These are phyloP conservation scores for Leptinotarsa haldemani DNA, from an alignment of 2,888 invertebrate species.

Conservation along the genomic window DNA sequence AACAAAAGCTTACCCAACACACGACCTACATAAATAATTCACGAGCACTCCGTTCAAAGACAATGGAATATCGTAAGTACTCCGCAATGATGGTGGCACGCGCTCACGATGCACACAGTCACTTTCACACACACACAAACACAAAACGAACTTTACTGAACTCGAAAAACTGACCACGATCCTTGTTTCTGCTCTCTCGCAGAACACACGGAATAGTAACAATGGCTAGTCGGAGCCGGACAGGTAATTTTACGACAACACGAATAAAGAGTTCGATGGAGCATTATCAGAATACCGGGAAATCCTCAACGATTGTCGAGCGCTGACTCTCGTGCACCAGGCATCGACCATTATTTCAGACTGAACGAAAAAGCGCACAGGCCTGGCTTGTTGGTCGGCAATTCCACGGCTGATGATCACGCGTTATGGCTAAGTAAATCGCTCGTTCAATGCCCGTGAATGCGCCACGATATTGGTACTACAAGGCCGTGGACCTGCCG, in stretches of 20 bases:
- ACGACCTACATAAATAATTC: constrained; percentile 20
- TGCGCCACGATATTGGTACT: constrained; percentile 7
- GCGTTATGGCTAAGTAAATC: constrained; percentile 11
- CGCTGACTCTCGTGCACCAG: constrained; percentile 9
- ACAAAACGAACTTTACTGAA: constrained; percentile 18
- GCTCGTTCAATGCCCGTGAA: constrained; percentile 19
- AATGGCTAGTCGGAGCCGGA: constrained; percentile 19
- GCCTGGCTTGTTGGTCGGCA: constrained; percentile 9
- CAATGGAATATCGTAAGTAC: constrained; percentile 14
- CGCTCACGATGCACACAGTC: constrained; percentile 10
- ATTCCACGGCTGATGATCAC: constrained; percentile 19
- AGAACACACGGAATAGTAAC: constrained; percentile 7
- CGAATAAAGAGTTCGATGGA: constrained; percentile 23
- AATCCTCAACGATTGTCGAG: constrained; percentile 17
- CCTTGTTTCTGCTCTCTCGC: constrained; percentile 2
- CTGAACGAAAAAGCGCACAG: constrained; percentile 17
- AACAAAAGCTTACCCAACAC: constrained; percentile 20
- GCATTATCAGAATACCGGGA: constrained; percentile 34
- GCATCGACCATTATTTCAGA: constrained; percentile 25
- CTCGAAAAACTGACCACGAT: constrained; percentile 13
- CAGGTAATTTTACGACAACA: constrained; percentile 32
- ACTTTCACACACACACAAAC: constrained; percentile 7
- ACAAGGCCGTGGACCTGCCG: constrained; percentile 24
- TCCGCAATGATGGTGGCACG: constrained; percentile 5
- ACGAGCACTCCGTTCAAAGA: constrained; percentile 7